A percentile compares a stretch with the other conserved stretches of the same genome.
These are phyloP conservation scores for Siniperca chuatsi DNA, from an alignment of 2,113 vertebrate species.

Conservation along the genomic window DNA sequence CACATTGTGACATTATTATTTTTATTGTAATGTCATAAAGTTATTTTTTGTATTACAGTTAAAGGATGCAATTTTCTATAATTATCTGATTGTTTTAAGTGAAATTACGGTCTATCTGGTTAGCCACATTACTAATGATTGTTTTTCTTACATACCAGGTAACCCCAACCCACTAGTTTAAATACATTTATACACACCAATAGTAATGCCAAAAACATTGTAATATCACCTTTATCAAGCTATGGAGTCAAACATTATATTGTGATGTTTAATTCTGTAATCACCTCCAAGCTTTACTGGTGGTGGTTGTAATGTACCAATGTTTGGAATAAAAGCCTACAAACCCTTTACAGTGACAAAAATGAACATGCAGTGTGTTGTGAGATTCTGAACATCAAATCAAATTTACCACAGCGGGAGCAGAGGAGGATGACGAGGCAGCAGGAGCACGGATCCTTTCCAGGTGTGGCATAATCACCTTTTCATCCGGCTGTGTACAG, in stretches of 20 bases:
- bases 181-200: not conserved
- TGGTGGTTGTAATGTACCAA: not conserved
- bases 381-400: not conserved
- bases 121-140: not conserved
- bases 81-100: not conserved
- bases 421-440: slow-evolving; percentile 22
- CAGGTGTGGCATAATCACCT: slow-evolving; percentile 69
- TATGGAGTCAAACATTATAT: not conserved
- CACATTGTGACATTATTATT: too few relatives aligned
- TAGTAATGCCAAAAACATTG: not conserved
- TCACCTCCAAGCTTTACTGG: not conserved
- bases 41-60: not conserved
- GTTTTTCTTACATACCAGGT: not conserved
- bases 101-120: not conserved
- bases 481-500: slow-evolving; percentile 48
- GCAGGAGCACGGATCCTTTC: slow-evolving; percentile 66
- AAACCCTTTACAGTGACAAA: not conserved
- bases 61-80: too few relatives aligned
- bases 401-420: slow-evolving; percentile 32
- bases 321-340: not conserved
- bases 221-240: not conserved
- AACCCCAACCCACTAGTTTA: too few relatives aligned
- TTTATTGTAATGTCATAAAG: too few relatives aligned
- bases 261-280: not conserved
- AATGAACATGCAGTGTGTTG: not conserved